Conservation (phyloP, 2,797 vertebrate genomes). For the Darevskia mixta region DNA sequence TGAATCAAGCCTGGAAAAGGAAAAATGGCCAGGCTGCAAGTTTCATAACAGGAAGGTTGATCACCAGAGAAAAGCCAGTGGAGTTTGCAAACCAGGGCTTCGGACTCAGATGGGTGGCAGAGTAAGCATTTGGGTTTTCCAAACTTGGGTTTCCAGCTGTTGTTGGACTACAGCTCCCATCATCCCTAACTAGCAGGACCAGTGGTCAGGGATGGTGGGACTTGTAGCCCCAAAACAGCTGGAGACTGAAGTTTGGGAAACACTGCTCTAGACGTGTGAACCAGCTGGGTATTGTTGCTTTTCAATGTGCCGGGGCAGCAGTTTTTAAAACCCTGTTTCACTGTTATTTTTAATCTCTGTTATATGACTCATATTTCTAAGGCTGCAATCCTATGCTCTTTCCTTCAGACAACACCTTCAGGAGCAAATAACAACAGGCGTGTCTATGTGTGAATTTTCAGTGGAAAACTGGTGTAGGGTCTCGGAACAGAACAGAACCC, state of each 20-base stretch:
- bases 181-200: no score
- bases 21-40: not conserved
- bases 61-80: constrained; percentile 2
- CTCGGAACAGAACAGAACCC: not conserved
- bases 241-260: not conserved
- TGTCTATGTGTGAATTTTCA: not conserved
- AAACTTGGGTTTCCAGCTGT: no score
- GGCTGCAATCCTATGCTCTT: not conserved
- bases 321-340: not conserved
- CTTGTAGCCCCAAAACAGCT: no score
- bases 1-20: constrained; percentile 41
- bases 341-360: not conserved
- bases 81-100: not conserved
- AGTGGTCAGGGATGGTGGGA: no score
- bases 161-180: no score
- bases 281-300: not conserved
- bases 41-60: not conserved
- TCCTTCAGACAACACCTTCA: not conserved
- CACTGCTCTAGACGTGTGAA: no score
- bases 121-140: not conserved
- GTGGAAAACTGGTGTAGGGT: not conserved
- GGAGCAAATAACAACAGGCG: not conserved
- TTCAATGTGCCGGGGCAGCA: not conserved
- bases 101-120: not conserved
- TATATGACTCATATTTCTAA: not conserved